Conservation (phyloP, 2,113 vertebrate genomes). For the Bettongia penicillata region DNA sequence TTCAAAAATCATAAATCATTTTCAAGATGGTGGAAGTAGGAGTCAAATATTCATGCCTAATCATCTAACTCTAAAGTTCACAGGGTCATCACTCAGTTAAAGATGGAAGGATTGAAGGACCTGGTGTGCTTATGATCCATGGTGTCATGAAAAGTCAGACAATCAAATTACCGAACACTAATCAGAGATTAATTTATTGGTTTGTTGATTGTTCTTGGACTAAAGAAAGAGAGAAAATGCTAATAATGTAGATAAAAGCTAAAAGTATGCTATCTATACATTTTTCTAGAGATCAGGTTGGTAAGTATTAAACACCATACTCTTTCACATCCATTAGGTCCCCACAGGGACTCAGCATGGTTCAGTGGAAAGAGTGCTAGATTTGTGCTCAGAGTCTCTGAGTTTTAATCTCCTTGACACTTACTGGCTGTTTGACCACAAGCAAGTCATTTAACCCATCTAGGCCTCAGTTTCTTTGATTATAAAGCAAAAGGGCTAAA, state of each 20-base stretch:
- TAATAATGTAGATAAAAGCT: neutral
- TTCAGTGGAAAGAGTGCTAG: neutral
- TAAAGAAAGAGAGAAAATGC: neutral
- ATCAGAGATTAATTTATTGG: neutral
- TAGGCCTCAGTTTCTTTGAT: neutral
- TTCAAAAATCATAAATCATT: neutral
- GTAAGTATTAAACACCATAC: neutral
- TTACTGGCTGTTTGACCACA: neutral
- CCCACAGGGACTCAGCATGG: neutral
- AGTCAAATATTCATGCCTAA: neutral
- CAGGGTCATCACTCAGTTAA: neutral
- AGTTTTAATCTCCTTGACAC: neutral
- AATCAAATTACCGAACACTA: neutral
- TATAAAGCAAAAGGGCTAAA: neutral
- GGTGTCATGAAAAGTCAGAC: neutral
- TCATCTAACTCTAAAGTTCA: neutral
- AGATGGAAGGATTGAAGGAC: neutral
- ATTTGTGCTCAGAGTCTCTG: neutral
- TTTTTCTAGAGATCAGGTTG: neutral
- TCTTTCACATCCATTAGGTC: neutral
- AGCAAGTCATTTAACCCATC: neutral
- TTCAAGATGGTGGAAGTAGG: neutral
- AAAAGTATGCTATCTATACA: neutral
- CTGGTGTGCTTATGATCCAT: neutral
- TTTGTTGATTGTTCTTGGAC: neutral